Evolutionary conservation across 2,797 vertebrate genomes (phyloP), one percentile per base, ranked within the genome.

Genomic region (Chrysocyon brachyurus): DNA sequence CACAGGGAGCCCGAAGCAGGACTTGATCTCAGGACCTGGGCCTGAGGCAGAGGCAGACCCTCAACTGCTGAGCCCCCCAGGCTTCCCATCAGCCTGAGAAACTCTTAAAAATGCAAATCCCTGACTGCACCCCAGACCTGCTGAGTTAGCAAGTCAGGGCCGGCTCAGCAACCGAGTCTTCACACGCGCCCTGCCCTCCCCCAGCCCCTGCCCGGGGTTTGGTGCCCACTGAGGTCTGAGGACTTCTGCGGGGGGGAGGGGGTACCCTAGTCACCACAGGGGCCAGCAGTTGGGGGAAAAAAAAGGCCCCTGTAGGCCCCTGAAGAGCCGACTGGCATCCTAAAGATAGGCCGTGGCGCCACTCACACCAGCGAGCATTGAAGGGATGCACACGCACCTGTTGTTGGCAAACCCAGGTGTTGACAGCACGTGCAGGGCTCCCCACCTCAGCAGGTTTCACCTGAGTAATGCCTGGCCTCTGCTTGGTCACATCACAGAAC

Each of bases 391-490:
- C 22, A 12, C 2, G 3, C 6, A 6, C 33, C 11, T 3, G 40
- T 15, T 33, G 36, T 15, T 10, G 0, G 11, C 2, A 31, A 17
- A 6, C 12, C 26, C 21, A 11, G 40, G 16, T 0, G 7, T 11
- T 2, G 17, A 15, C 22, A 63, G 2, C 2, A 2, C 0, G 0
- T 0, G n/a, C 9, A 1, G 33, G 0, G 10, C 1, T 26, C 22
- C 68, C 63, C 6, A n/a, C 24, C 64, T 11, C 0, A 1, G 2
- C 0, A 0, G 79, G 31, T 70, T 61, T 36, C 10, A 0, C 24
- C 52, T 2, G 64, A 21, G n/a, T 0, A 61, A 14, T 15, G 2
- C 40, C 59, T 31, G 10, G 59, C 19, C 59, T 73, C 7, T 0
- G 1, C 1, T 10, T 14, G 3, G 52, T 79, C 52, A 0, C 0